Evolutionary conservation across 2,113 vertebrate species (phyloP).

Genomic region (Polypterus bichir): DNA sequence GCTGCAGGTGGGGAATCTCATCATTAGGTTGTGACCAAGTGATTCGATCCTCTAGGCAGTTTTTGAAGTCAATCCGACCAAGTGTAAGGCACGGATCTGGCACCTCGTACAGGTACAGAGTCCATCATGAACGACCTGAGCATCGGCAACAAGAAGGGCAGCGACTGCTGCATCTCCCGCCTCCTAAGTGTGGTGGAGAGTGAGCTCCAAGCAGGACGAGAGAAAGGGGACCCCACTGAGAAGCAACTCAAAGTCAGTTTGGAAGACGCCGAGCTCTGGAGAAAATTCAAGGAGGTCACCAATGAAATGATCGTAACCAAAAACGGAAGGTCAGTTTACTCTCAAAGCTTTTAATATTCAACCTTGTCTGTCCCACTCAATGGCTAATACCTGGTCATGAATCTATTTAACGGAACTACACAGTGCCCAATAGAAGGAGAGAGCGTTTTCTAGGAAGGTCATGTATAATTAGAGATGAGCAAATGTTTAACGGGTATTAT

Average conservation of each 20-base stretch:
- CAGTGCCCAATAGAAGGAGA: too few relatives aligned
- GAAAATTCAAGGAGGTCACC: slow-evolving; percentile 80
- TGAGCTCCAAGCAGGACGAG: slow-evolving; percentile 73
- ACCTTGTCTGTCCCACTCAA: too few relatives aligned
- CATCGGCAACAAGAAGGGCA: slow-evolving; percentile 26
- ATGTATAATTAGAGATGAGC: too few relatives aligned
- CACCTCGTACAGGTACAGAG: neutral
- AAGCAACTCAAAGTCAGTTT: slow-evolving; percentile 73
- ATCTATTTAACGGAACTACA: too few relatives aligned
- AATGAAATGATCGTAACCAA: slow-evolving; percentile 99
- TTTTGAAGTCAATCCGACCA: slow-evolving; percentile 25
- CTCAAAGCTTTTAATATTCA: neutral
- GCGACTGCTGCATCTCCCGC: slow-evolving; percentile 60
- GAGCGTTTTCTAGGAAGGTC: too few relatives aligned
- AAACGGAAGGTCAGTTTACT: slow-evolving; percentile 73
- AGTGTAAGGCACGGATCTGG: slow-evolving; percentile 5
- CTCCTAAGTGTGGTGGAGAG: slow-evolving; percentile 80
- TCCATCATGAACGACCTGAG: slow-evolving; percentile 36
- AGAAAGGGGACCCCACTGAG: slow-evolving; percentile 89
- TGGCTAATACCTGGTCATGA: too few relatives aligned
- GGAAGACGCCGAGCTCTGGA: slow-evolving; percentile 83
- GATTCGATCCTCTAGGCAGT: slow-evolving; percentile 15
- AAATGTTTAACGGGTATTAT: too few relatives aligned
- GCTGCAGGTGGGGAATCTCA: neutral
- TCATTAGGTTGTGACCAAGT: neutral